Evolutionary conservation across 2,797 vertebrate species (phyloP).

Genomic region (Chrosomus eos): DNA sequence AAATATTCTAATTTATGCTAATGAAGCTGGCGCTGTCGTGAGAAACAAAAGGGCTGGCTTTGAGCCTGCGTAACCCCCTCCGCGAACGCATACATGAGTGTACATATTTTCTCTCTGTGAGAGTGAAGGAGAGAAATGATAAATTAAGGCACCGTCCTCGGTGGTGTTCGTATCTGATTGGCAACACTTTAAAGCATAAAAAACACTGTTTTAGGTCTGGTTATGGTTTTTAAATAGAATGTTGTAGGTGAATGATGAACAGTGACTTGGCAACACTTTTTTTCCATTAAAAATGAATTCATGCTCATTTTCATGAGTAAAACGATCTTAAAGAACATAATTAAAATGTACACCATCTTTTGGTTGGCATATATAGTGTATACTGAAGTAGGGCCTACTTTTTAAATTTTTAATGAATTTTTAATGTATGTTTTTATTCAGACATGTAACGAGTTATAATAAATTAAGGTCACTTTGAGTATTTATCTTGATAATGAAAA

Average conservation of each 20-base stretch:
- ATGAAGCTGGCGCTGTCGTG: slow-evolving; percentile 77
- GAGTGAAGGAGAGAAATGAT: slow-evolving; percentile 67
- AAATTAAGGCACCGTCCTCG: slow-evolving; percentile 74
- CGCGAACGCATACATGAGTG: slow-evolving; percentile 63
- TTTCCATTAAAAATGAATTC: background rate
- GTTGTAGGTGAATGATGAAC: background rate
- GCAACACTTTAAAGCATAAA: slow-evolving; percentile 26
- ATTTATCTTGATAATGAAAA: background rate
- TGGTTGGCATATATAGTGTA: background rate
- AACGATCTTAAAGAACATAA: background rate
- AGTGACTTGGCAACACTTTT: background rate
- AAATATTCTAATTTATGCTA: slow-evolving; percentile 86
- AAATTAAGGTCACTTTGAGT: background rate
- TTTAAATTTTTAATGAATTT: background rate
- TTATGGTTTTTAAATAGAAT: slow-evolving; percentile 16
- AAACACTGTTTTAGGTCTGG: slow-evolving; percentile 47
- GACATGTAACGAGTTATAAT: background rate
- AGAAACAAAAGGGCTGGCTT: slow-evolving; percentile 81
- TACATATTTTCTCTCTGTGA: slow-evolving; percentile 55
- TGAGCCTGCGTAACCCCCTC: slow-evolving; percentile 76
- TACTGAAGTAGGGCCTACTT: background rate
- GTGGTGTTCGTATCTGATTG: slow-evolving; percentile 27
- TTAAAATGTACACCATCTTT: background rate
- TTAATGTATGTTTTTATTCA: background rate
- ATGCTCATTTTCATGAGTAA: background rate